Percentiles rank a stretch among this genome's conserved stretches.
Conservation (phyloP, 2,888 invertebrate species). For the Campoplex nolae region DNA sequence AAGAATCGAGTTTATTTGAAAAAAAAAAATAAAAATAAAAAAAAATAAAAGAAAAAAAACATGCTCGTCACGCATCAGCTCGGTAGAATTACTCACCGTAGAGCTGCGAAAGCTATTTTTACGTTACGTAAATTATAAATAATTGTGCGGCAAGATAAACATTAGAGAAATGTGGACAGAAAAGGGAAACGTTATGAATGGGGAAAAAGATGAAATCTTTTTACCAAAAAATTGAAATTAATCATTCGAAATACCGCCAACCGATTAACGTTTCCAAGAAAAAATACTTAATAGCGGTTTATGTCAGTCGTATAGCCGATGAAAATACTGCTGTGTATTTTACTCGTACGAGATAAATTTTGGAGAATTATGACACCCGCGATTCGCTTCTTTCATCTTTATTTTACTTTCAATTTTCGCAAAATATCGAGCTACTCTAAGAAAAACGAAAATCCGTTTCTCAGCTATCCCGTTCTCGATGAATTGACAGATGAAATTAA, state of each 20-base stretch:
- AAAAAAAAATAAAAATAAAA: constrained; percentile 22
- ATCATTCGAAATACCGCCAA: background rate
- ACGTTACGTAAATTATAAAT: background rate
- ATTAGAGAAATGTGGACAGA: background rate
- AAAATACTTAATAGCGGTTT: background rate
- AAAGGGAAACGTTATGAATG: background rate
- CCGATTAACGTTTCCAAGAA: background rate
- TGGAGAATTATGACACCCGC: background rate
- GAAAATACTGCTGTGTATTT: background rate
- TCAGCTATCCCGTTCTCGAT: no score
- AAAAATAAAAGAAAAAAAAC: constrained; percentile 14
- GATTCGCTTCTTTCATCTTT: background rate
- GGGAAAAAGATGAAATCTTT: background rate
- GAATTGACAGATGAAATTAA: background rate
- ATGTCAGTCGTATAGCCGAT: background rate
- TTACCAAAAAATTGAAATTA: background rate
- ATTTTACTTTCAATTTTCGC: background rate
- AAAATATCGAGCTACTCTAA: background rate
- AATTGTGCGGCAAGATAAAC: background rate
- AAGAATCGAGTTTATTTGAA: constrained; percentile 13
- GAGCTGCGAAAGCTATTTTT: constrained; percentile 7
- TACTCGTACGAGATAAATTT: background rate
- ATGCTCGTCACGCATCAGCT: constrained; percentile 14
- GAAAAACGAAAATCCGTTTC: background rate
- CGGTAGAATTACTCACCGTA: background rate